Base-by-base conservation (phyloP, 1,140 invertebrate genomes). In the Chironomus tepperi region DNA sequence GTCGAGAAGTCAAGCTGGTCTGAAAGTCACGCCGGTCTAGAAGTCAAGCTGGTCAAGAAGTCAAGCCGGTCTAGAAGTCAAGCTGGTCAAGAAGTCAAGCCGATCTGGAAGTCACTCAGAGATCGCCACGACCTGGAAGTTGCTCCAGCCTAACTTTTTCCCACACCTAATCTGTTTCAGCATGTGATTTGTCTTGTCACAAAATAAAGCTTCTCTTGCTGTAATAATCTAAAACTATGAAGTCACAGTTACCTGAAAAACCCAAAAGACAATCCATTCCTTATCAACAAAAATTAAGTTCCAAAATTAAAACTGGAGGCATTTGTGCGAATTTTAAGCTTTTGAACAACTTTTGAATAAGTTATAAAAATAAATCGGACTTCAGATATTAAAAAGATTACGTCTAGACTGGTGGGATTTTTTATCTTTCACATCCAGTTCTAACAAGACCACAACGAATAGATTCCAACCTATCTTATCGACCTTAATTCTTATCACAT, bases 161-260 rank as follows among this genome's bases (percentile, higher is more conserved):
- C n/a, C n/a, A n/a, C n/a, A n/a, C n/a, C n/a, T n/a, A 34, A 34
- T 34, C 5, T 34, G 65, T 70, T 18, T 70, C 73, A 73, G 80
- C 10, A 77, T 79, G 67, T 76, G 77, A 21, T 81, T 81, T 74
- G 79, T 78, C 2, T 34, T 77, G 0, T 77, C 76, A 16, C 80
- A 81, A 75, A 18, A 77, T 7, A 80, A 80, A 34, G 78, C 78
- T 0, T 79, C 78, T 10, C n/a, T 81, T 21, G 79, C 78, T 16
- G 77, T 77, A 43, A 75, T 81, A 9, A 12, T 81, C 0, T 47
- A 73, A 0, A 77, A 77, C 70, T 80, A 79, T 70, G 74, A 77
- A 24, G 24, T 77, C 24, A 34, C 10, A 79, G 79, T 77, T 74
- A 78, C 47, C 5, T 5, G 24, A 1, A 78, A 77, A 24, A 80